phyloP scores from a whole-genome alignment of 2,113 vertebrate species.

The Haemorhous mexicanus region DNA sequence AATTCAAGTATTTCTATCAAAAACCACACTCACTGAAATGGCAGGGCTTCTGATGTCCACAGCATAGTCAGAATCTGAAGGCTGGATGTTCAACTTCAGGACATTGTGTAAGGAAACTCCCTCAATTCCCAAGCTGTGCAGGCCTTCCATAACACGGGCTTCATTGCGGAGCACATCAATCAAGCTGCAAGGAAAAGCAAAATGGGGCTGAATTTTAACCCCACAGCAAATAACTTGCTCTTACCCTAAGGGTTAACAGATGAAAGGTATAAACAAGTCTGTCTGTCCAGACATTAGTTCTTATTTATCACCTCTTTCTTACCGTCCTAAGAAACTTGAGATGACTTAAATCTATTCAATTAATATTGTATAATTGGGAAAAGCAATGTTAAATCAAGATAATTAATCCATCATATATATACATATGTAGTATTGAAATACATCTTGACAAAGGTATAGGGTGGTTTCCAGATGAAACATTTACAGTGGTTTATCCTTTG shows the following conservation, averaged over 20 bases:
- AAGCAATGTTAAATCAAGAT: background rate
- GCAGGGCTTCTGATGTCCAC: constrained; percentile 92
- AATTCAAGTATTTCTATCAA: background rate
- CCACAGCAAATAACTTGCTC: background rate
- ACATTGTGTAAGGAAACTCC: constrained; percentile 88
- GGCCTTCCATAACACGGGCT: constrained; percentile 92
- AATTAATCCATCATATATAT: background rate
- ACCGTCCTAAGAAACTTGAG: background rate
- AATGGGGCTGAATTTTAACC: background rate
- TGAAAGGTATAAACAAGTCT: background rate
- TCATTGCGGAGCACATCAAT: constrained; percentile 94
- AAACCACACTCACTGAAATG: constrained; percentile 81
- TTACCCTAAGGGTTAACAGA: background rate
- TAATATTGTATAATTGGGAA: background rate
- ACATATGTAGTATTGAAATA: background rate
- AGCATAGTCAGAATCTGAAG: constrained; percentile 89
- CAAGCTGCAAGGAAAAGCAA: constrained; percentile 72
- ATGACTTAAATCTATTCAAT: background rate
- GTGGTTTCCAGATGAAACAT: background rate
- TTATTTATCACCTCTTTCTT: background rate
- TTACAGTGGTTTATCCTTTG: background rate
- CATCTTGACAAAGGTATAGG: background rate
- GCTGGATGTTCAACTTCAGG: constrained; percentile 91
- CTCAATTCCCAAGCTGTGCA: constrained; percentile 88
- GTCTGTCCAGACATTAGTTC: background rate